Conservation (phyloP, 2,113 vertebrate genomes). For the Labeo catla region DNA sequence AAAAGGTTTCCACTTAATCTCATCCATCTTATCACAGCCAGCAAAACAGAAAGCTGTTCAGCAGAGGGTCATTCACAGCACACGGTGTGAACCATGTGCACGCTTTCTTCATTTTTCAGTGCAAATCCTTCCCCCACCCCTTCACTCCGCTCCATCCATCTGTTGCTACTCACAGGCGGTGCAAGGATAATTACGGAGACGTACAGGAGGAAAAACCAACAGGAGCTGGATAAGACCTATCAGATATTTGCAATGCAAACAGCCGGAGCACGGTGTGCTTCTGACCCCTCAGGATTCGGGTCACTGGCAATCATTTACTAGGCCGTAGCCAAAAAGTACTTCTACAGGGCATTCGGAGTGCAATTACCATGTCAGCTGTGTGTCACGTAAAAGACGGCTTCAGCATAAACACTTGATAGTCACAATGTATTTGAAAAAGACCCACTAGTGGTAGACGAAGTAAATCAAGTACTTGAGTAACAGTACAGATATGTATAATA, state of each 20-base stretch:
- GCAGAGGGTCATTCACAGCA: slow-evolving; percentile 53
- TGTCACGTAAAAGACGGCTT: background rate
- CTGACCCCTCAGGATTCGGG: slow-evolving; percentile 43
- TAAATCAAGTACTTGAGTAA: too few species aligned
- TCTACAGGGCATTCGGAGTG: background rate
- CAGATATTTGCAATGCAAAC: slow-evolving; percentile 59
- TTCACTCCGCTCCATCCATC: slow-evolving; percentile 64
- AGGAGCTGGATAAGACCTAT: slow-evolving; percentile 56
- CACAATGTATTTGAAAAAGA: background rate
- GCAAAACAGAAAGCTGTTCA: slow-evolving; percentile 50
- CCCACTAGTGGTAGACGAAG: background rate
- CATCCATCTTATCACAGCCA: slow-evolving; percentile 67
- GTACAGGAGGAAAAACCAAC: slow-evolving; percentile 72
- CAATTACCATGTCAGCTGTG: background rate
- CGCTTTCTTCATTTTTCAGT: slow-evolving; percentile 43
- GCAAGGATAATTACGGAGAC: slow-evolving; percentile 62
- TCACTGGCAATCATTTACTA: slow-evolving; percentile 56
- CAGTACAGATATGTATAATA: too few species aligned
- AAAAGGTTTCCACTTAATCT: slow-evolving; percentile 54
- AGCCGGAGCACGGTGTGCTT: slow-evolving; percentile 38
- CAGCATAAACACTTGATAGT: background rate
- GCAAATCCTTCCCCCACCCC: slow-evolving; percentile 22
- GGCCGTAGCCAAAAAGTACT: slow-evolving; percentile 26
- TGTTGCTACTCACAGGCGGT: slow-evolving; percentile 67
- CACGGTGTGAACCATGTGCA: slow-evolving; percentile 53